phyloP scores from a whole-genome alignment of 2,113 vertebrate species.

The human region DNA sequence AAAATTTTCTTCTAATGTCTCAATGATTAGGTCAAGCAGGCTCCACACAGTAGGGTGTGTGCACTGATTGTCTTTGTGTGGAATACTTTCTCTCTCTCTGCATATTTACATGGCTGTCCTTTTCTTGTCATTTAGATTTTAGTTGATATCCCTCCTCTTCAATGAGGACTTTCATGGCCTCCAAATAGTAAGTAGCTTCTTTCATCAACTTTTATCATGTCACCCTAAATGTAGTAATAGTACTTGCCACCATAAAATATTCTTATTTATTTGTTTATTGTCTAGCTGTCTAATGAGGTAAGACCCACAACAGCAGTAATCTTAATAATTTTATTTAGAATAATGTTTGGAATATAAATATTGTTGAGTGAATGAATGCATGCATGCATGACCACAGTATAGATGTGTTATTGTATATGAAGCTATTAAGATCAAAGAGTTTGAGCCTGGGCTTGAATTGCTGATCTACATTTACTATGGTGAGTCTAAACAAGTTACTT shows the following conservation, averaged over 20 bases:
- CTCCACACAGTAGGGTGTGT: not conserved
- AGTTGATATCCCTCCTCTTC: not conserved
- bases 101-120: not conserved
- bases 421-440: not conserved
- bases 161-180: not conserved
- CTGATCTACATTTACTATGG: not conserved
- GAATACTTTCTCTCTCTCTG: not conserved
- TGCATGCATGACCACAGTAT: not conserved
- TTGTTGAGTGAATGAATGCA: not conserved
- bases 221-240: not conserved
- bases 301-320: not conserved
- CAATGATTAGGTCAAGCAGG: not conserved
- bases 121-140: not conserved
- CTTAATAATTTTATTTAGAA: not conserved
- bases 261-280: not conserved
- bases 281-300: not conserved
- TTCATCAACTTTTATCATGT: not conserved
- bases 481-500: not conserved
- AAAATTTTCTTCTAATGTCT: not conserved
- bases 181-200: not conserved
- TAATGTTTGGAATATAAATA: not conserved
- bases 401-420: not conserved
- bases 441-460: not conserved
- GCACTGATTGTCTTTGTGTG: not conserved
- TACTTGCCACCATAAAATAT: not conserved